Percentiles rank a stretch among this genome's conserved stretches.
Evolutionary conservation across 1,140 invertebrate genomes (phyloP).

Genomic region (Eupristina koningsbergeri): DNA sequence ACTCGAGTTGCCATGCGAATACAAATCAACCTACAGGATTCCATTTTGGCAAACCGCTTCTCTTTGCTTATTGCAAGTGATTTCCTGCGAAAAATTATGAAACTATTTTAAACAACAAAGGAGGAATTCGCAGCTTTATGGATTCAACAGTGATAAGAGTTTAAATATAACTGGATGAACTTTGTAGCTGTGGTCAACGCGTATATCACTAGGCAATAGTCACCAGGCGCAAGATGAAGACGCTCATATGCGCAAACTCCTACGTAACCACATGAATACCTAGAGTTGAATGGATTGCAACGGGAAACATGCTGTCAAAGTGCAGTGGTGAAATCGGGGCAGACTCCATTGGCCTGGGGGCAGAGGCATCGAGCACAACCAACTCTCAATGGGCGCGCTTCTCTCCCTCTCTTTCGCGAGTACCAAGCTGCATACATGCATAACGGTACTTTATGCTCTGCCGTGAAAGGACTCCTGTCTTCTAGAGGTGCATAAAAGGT

Average conservation of each 20-base stretch:
- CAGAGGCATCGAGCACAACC: not conserved
- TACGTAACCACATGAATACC: too few relatives aligned
- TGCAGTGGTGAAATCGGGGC: not conserved
- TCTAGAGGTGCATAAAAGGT: slow-evolving; percentile 29
- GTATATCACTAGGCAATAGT: too few relatives aligned
- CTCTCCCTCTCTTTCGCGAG: not conserved
- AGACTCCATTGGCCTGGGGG: not conserved
- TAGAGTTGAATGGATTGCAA: not conserved
- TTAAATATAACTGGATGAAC: not conserved
- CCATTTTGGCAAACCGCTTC: not conserved
- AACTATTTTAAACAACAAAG: not conserved
- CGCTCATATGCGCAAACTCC: too few relatives aligned
- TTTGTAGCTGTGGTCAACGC: too few relatives aligned
- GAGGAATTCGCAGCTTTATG: too few relatives aligned
- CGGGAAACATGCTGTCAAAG: too few relatives aligned
- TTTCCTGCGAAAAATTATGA: not conserved
- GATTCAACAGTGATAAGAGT: not conserved
- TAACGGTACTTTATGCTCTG: slow-evolving; percentile 41
- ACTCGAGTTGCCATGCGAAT: too few relatives aligned
- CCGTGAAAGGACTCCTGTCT: slow-evolving; percentile 40
- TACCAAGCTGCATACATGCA: not conserved
- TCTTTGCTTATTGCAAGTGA: too few relatives aligned
- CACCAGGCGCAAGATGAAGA: too few relatives aligned
- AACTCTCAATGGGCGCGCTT: slow-evolving; percentile 22
- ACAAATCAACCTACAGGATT: not conserved